Base-by-base conservation (phyloP, 1,140 invertebrate species). In the Paraescarpia echinospica region DNA sequence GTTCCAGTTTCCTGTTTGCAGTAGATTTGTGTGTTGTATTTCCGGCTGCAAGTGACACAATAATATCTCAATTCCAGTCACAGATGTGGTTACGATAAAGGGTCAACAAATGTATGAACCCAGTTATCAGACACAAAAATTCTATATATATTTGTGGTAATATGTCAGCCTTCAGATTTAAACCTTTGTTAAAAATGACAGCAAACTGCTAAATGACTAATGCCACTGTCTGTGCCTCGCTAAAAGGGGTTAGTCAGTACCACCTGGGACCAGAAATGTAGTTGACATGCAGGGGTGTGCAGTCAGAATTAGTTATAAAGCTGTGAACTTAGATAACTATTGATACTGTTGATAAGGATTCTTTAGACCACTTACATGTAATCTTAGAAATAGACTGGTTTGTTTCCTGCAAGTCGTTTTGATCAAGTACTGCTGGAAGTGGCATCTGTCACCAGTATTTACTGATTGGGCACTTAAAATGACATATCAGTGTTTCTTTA, bases 1-100 rank as follows among this genome's bases (percentile, higher is more conserved):
- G 27, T 77, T 27, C 22, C 12, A 77, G 59, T 77, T 77, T 77
- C 59, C 59, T 27, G 2, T 31, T 22, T 77, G 59, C 8, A 77
- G 27, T 18, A 18, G 59, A 2, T 77, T 77, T 77, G 59, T 77
- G 4, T 77, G 27, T 77, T 27, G 22, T 77, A 18, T 77, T 77
- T 77, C 59, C 59, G 14, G 59, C 27, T 77, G 59, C 0, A 31
- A 14, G 22, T 18, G 59, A 77, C 22, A 77, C 59, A 22, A 0
- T 31, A 12, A 31, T 41, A 41, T 77, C 59, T 77, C 59, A 77
- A 14, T 6, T 77, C 22, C 59, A 27, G 59, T 31, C 0, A 31
- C 59, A 77, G 59, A 77, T 77, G 59, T 77, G 59, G 59, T 77
- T 77, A 77, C 27, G 59, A 77, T 77, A 77, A 77, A 77, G 59